These are phyloP conservation scores for Andrena praecox DNA, from an alignment of 2,888 invertebrate genomes.

Conservation along the genomic window DNA sequence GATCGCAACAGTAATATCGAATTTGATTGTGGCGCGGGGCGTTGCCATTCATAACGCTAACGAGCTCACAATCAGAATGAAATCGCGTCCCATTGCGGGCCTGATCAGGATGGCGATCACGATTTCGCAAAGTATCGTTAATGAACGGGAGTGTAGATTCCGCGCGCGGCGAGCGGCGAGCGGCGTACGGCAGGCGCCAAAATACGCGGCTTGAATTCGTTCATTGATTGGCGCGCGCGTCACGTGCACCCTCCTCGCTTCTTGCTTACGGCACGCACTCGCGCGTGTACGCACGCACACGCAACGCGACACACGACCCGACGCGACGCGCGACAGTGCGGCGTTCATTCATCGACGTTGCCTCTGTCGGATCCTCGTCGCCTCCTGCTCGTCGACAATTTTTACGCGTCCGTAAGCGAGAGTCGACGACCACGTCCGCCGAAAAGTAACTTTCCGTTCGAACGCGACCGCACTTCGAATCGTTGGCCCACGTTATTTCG, in stretches of 20 bases:
- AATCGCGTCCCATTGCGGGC: background rate
- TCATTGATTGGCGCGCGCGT: slow-evolving; percentile 40
- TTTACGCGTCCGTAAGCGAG: background rate
- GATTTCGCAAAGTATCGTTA: slow-evolving; percentile 43
- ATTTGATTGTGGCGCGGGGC: background rate
- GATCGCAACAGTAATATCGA: background rate
- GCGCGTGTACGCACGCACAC: slow-evolving; percentile 10
- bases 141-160: slow-evolving; percentile 29
- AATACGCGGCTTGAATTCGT: slow-evolving; percentile 57
- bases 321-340: background rate
- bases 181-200: slow-evolving; percentile 33
- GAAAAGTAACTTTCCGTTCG: background rate
- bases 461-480: background rate
- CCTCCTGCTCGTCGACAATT: slow-evolving; percentile 12
- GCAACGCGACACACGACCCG: too few relatives aligned
- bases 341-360: slow-evolving; percentile 16
- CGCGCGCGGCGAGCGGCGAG: background rate
- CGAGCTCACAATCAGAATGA: slow-evolving; percentile 16
- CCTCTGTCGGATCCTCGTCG: background rate
- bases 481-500: background rate
- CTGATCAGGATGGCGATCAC: slow-evolving; percentile 29
- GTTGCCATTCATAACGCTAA: slow-evolving; percentile 9
- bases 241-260: background rate
- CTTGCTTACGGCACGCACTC: slow-evolving; percentile 19
- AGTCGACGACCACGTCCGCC: background rate